Percentiles rank a stretch among this genome's conserved stretches.
Conservation (phyloP, 2,797 vertebrate species). For the Hozukius guyotensis region DNA sequence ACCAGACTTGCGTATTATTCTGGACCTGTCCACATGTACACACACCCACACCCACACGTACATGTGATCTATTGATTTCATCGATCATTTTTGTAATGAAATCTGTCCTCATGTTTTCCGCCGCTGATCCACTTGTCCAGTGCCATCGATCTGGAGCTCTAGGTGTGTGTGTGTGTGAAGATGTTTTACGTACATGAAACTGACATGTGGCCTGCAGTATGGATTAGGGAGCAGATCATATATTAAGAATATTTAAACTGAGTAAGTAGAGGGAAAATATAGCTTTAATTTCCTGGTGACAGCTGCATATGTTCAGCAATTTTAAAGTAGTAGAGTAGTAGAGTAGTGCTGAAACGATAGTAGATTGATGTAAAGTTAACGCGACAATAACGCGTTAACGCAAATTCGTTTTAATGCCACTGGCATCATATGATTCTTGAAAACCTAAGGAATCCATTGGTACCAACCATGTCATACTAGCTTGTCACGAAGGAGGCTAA, state of each 20-base stretch:
- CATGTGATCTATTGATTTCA: slow-evolving; percentile 27
- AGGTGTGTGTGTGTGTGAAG: slow-evolving; percentile 23
- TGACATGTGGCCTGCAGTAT: background rate
- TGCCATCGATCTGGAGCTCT: slow-evolving; percentile 8
- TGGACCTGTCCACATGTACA: background rate
- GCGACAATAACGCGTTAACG: too few species aligned
- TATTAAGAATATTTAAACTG: background rate
- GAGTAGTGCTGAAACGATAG: background rate
- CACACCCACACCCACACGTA: background rate
- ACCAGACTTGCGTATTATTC: slow-evolving; percentile 11
- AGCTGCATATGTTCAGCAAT: background rate
- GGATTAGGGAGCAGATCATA: background rate
- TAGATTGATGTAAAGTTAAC: too few species aligned
- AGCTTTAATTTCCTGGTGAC: background rate
- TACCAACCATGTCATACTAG: too few species aligned
- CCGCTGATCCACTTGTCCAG: slow-evolving; percentile 14
- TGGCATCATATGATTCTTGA: too few species aligned
- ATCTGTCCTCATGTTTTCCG: slow-evolving; percentile 37
- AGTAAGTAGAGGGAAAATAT: background rate
- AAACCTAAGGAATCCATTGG: too few species aligned
- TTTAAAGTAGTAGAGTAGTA: background rate
- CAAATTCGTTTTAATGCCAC: too few species aligned
- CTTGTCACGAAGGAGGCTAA: too few species aligned
- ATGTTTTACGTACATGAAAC: slow-evolving; percentile 13
- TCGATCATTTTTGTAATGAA: slow-evolving; percentile 38